Conservation (phyloP, 2,888 invertebrate genomes). For the Graphium colonna region DNA sequence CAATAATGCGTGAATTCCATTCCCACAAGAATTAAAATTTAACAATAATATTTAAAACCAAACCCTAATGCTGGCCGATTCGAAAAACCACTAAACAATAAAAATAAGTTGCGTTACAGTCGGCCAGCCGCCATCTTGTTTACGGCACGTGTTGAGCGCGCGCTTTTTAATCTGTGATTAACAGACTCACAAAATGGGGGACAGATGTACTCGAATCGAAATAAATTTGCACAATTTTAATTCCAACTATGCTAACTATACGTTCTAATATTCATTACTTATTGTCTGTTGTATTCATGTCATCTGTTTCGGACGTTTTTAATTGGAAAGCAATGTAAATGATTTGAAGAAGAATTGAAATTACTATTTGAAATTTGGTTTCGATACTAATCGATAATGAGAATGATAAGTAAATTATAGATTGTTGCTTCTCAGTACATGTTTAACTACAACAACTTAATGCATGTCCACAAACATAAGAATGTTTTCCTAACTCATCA, state of each 20-base stretch:
- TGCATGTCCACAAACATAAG: too few species aligned
- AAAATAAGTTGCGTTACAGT: conserved; percentile 33
- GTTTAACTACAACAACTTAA: too few species aligned
- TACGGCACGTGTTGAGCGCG: conserved; percentile 36
- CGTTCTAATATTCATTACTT: not conserved
- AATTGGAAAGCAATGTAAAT: not conserved
- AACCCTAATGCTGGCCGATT: conserved; percentile 33
- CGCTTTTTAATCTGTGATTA: conserved; percentile 32
- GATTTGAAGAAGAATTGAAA: not conserved
- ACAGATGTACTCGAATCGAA: not conserved
- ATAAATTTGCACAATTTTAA: not conserved
- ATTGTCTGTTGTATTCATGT: not conserved
- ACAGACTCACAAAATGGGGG: conserved; percentile 12
- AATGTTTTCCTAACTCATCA: too few species aligned
- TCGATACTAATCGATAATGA: not conserved
- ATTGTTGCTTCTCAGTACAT: too few species aligned
- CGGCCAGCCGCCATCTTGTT: conserved; percentile 34
- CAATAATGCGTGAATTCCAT: not conserved
- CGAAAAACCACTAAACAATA: conserved; percentile 51
- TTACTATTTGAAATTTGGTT: not conserved
- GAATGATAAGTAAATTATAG: not conserved
- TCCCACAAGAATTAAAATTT: conserved; percentile 22
- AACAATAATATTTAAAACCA: conserved; percentile 14
- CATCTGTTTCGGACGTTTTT: conserved; percentile 5
- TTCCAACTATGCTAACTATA: not conserved